Conservation (phyloP, 64 coral and sea anemone species). For the Hydrozoanthus tunicans region DNA sequence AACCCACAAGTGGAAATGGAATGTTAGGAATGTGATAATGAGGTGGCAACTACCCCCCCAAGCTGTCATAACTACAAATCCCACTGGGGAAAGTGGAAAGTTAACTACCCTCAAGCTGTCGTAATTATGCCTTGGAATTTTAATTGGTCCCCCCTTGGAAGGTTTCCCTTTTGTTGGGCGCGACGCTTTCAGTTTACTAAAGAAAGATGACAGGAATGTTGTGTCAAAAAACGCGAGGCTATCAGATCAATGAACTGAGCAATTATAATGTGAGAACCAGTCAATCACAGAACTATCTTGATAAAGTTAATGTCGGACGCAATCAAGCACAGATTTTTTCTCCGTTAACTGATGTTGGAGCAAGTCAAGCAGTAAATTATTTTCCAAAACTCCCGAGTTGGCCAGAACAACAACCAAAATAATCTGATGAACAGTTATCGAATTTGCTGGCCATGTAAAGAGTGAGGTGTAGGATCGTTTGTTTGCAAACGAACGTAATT, state of each 20-base stretch:
- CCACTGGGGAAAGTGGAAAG: too few relatives aligned
- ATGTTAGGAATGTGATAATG: too few relatives aligned
- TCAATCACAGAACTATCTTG: constrained; percentile 1
- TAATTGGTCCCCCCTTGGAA: too few relatives aligned
- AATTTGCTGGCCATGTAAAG: not conserved
- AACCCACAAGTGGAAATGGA: too few relatives aligned
- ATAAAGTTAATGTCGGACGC: not conserved
- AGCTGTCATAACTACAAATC: too few relatives aligned
- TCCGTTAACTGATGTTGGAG: constrained; percentile 11
- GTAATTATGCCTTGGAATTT: too few relatives aligned
- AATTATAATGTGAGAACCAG: not conserved
- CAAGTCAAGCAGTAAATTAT: not conserved
- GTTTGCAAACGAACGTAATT: too few relatives aligned
- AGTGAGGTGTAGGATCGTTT: too few relatives aligned
- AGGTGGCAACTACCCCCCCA: too few relatives aligned
- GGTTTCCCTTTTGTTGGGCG: not conserved
- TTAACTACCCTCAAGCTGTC: too few relatives aligned
- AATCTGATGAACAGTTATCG: not conserved
- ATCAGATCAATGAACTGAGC: not conserved
- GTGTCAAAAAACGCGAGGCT: not conserved
- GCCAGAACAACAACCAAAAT: not conserved
- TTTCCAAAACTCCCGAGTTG: not conserved
- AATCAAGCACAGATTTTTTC: constrained; percentile 3
- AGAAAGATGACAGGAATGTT: too few relatives aligned
- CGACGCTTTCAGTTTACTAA: too few relatives aligned